Conservation (phyloP, 2,888 invertebrate species). For the Hymenopus coronatus region DNA sequence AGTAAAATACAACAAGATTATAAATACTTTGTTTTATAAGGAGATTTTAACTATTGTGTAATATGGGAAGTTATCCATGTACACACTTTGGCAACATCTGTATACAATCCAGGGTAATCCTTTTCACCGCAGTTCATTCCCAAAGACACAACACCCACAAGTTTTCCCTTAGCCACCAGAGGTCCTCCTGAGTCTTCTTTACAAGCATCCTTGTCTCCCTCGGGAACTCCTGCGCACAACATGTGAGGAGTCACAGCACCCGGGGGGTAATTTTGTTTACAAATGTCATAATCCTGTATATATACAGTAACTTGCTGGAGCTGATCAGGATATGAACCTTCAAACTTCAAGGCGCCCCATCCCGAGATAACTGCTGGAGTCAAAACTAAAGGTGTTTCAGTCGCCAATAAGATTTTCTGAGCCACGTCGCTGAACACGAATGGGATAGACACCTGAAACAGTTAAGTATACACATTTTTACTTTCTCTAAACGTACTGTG, state of each 20-base stretch:
- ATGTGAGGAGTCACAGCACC: conserved; percentile 47
- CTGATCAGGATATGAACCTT: conserved; percentile 13
- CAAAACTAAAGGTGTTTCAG: background rate
- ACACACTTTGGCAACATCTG: background rate
- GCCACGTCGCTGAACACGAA: too few relatives aligned
- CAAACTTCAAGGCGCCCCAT: background rate
- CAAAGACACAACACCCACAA: background rate
- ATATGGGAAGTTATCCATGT: too few relatives aligned
- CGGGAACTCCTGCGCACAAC: conserved; percentile 54
- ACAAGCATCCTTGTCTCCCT: conserved; percentile 51
- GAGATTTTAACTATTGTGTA: too few relatives aligned
- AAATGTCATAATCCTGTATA: conserved; percentile 39
- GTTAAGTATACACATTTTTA: too few relatives aligned
- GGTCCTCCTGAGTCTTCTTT: conserved; percentile 40
- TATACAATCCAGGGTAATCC: background rate
- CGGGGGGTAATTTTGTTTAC: too few relatives aligned
- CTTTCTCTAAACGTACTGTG: too few relatives aligned
- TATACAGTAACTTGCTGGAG: conserved; percentile 42
- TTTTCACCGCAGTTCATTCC: background rate
- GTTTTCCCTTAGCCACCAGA: background rate
- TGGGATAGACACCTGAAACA: too few relatives aligned
- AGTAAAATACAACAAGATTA: too few relatives aligned
- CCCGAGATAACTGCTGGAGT: background rate
- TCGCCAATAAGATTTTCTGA: too few relatives aligned
- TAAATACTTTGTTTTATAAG: too few relatives aligned